Percentiles rank a stretch among this genome's conserved stretches.
These are phyloP conservation scores for Folsomia candida DNA, from an alignment of 2,888 invertebrate species.

Conservation along the genomic window DNA sequence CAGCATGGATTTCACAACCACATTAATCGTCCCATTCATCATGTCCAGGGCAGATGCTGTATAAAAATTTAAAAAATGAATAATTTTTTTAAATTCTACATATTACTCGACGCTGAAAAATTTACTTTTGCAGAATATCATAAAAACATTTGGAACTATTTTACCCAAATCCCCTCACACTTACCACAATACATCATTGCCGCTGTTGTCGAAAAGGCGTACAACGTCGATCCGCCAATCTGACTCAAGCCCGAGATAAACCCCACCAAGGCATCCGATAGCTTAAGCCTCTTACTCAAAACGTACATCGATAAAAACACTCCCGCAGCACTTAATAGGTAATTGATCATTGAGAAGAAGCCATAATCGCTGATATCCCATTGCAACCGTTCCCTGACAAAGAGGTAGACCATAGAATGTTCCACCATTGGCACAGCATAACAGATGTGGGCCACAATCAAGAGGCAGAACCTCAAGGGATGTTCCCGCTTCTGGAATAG, in stretches of 20 bases:
- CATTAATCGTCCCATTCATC: constrained; percentile 40
- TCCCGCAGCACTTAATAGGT: constrained; percentile 18
- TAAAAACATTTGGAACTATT: too few relatives aligned
- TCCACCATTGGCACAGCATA: too few relatives aligned
- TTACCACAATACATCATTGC: constrained; percentile 78
- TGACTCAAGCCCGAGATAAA: constrained; percentile 80
- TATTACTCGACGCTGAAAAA: too few relatives aligned
- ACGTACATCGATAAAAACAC: constrained; percentile 78
- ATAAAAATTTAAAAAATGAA: too few relatives aligned
- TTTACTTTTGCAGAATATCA: too few relatives aligned
- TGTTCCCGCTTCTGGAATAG: too few relatives aligned
- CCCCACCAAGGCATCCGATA: constrained; percentile 80
- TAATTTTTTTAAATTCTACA: too few relatives aligned
- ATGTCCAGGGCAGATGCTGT: constrained; percentile 40
- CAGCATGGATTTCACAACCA: constrained; percentile 38
- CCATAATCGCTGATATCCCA: constrained; percentile 40
- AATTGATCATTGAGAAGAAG: constrained; percentile 35
- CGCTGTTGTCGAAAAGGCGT: constrained; percentile 74
- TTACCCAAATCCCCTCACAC: too few relatives aligned
- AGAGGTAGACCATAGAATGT: constrained; percentile 41
- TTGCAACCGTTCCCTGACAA: constrained; percentile 31
- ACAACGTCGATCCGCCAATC: constrained; percentile 77
- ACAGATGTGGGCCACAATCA: too few relatives aligned
- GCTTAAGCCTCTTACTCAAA: constrained; percentile 75
- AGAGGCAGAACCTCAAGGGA: too few relatives aligned